phyloP scores from a whole-genome alignment of 2,797 vertebrate genomes.

The Propithecus deckenii region DNA sequence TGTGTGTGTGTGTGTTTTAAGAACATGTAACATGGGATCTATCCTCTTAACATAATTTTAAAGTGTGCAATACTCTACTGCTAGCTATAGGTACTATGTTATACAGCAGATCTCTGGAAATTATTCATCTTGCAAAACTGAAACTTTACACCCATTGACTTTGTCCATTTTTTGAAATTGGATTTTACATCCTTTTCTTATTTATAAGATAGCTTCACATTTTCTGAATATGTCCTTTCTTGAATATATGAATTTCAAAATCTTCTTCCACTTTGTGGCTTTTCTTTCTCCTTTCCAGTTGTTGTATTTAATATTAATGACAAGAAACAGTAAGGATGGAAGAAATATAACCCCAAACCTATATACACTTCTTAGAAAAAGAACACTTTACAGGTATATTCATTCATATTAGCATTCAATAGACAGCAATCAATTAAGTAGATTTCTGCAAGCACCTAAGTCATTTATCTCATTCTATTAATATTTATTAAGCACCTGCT shows the following conservation, averaged over 20 bases:
- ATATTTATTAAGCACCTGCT: conserved; percentile 18
- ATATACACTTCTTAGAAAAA: conserved; percentile 5
- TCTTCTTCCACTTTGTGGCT: not conserved
- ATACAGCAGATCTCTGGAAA: not conserved
- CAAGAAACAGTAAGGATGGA: not conserved
- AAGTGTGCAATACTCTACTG: not conserved
- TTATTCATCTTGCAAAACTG: not conserved
- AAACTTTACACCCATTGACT: not conserved
- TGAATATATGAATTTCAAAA: not conserved
- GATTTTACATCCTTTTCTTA: not conserved
- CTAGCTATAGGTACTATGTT: not conserved
- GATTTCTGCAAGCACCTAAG: not conserved
- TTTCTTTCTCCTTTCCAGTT: not conserved
- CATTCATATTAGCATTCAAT: not conserved
- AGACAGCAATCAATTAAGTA: not conserved
- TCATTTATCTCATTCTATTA: conserved; percentile 17
- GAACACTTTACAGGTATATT: not conserved
- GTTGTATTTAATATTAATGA: not conserved
- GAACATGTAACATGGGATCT: not conserved
- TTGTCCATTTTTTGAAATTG: not conserved
- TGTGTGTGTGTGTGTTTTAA: not conserved
- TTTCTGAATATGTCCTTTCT: not conserved
- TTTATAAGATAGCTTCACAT: not conserved
- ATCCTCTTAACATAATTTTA: not conserved
- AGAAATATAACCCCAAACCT: not conserved